Evolutionary conservation across 2,888 invertebrate genomes (phyloP).

Genomic region (Chesias legatella): DNA sequence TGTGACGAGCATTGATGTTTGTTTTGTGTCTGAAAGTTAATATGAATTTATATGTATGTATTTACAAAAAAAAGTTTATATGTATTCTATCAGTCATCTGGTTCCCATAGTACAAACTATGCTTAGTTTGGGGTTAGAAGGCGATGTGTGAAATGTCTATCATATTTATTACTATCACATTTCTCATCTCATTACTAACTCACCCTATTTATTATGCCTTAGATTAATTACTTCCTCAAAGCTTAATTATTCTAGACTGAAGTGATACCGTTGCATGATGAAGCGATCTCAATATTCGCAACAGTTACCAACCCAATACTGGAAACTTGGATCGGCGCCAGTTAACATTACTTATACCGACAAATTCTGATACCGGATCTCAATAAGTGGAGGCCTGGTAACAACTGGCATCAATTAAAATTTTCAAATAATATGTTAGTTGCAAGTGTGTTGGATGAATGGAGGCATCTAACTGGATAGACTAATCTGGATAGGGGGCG

Average conservation of each 20-base stretch:
- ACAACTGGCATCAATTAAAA: neutral
- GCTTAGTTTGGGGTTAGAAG: too few relatives aligned
- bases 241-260: constrained; percentile 18
- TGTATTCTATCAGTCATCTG: too few relatives aligned
- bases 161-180: too few relatives aligned
- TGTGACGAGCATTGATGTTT: too few relatives aligned
- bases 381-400: constrained; percentile 17
- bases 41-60: too few relatives aligned
- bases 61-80: too few relatives aligned
- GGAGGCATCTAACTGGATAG: too few relatives aligned
- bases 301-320: constrained; percentile 39
- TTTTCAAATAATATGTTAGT: neutral
- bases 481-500: too few relatives aligned
- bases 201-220: constrained; percentile 1
- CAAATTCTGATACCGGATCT: constrained; percentile 40
- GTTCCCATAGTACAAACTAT: too few relatives aligned
- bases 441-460: too few relatives aligned
- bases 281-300: constrained; percentile 42
- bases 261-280: constrained; percentile 24
- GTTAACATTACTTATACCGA: constrained; percentile 52
- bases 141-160: too few relatives aligned
- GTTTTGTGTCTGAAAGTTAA: too few relatives aligned
- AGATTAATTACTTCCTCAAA: constrained; percentile 23
- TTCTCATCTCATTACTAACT: constrained; percentile 1
- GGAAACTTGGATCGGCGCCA: constrained; percentile 43